Conservation (phyloP, 2,888 invertebrate genomes). For the Caenorhabditis angaria region DNA sequence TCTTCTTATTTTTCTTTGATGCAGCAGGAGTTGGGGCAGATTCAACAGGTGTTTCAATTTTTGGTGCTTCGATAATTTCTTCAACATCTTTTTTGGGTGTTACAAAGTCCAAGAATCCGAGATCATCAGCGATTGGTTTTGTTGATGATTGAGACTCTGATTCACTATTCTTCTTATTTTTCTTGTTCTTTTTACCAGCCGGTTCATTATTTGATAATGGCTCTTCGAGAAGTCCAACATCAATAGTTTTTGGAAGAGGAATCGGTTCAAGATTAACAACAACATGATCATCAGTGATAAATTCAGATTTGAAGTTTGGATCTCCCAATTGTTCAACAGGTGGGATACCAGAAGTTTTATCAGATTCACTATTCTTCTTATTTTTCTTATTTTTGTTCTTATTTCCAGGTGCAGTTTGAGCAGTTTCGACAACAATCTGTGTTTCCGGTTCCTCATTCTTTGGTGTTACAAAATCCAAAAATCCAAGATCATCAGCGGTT, state of each 20-base stretch:
- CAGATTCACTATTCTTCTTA: slow-evolving; percentile 3
- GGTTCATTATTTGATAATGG: slow-evolving; percentile 19
- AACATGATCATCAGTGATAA: too few species aligned
- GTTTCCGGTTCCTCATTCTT: slow-evolving; percentile 13
- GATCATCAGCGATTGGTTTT: slow-evolving; percentile 23
- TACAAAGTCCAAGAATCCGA: slow-evolving; percentile 29
- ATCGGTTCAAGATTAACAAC: too few species aligned
- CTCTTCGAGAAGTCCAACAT: slow-evolving; percentile 27
- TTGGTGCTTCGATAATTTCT: slow-evolving; percentile 1
- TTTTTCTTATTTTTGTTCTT: slow-evolving; percentile 1
- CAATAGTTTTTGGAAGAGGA: slow-evolving; percentile 15
- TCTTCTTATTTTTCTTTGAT: slow-evolving; percentile 10
- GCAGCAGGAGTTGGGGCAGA: neutral
- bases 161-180: slow-evolving; percentile 9
- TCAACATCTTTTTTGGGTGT: slow-evolving; percentile 22
- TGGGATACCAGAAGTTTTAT: neutral
- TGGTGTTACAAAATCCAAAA: slow-evolving; percentile 45
- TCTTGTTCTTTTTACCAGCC: slow-evolving; percentile 3
- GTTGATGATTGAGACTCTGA: slow-evolving; percentile 1
- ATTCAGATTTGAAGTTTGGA: neutral
- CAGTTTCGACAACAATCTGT: neutral
- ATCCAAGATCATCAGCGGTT: slow-evolving; percentile 15
- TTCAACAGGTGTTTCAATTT: neutral
- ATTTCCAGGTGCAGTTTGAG: neutral
- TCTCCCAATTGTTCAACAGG: neutral